A percentile compares a stretch with the other conserved stretches of the same genome.
Evolutionary conservation across 30 jellyfish, hydroid and myxozoan species (phyloP).

Genomic region (Catostylus mosaicus): DNA sequence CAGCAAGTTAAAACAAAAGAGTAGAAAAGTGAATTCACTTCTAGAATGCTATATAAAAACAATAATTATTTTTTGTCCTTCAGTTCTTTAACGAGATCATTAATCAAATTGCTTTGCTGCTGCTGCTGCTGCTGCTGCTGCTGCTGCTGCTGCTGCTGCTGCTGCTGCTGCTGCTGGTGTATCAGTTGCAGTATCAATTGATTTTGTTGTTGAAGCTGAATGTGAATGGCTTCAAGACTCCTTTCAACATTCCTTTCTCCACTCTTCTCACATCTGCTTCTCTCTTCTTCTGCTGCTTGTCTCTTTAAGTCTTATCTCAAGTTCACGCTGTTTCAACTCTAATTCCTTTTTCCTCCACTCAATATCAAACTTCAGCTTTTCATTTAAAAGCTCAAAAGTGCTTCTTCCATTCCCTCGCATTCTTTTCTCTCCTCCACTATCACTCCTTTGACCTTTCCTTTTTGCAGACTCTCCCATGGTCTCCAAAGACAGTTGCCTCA

Average conservation of each 20-base stretch:
- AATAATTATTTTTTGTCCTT: not conserved
- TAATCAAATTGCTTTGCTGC: not conserved
- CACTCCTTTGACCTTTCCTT: slow-evolving; percentile 13
- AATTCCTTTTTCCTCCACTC: slow-evolving; percentile 34
- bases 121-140: not conserved
- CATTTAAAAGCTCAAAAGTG: slow-evolving; percentile 6
- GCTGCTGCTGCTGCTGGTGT: not conserved
- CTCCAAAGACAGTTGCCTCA: slow-evolving; percentile 13
- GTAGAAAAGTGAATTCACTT: not conserved
- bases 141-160: not conserved
- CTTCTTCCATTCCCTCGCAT: slow-evolving; percentile 3
- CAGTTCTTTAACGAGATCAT: not conserved
- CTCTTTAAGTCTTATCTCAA: slow-evolving; percentile 8
- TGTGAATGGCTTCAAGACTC: not conserved
- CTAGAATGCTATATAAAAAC: not conserved
- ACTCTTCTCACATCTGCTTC: not conserved
- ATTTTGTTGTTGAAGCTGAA: slow-evolving; percentile 6
- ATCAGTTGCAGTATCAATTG: not conserved
- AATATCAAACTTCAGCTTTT: slow-evolving; percentile 6
- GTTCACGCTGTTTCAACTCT: slow-evolving; percentile 25
- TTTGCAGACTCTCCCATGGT: slow-evolving; percentile 21
- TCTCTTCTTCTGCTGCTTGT: slow-evolving; percentile 10
- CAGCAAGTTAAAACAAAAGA: not conserved
- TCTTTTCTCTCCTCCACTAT: slow-evolving; percentile 20
- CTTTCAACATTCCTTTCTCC: not conserved